phyloP scores from a whole-genome alignment of 2,797 vertebrate genomes.

The Limnodromus scolopaceus region DNA sequence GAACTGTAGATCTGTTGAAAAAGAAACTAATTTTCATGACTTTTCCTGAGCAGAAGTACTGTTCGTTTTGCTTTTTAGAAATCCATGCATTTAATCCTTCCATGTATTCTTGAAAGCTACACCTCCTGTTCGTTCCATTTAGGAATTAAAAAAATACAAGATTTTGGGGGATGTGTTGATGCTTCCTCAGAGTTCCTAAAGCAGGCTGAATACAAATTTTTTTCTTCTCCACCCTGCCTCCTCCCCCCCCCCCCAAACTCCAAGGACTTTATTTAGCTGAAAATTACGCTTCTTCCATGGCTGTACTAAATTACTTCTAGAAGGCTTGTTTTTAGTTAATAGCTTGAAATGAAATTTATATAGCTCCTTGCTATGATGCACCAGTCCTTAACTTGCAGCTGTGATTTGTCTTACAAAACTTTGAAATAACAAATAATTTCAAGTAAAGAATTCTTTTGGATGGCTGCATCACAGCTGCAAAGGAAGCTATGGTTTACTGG shows the following conservation, averaged over 20 bases:
- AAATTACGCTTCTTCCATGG: neutral
- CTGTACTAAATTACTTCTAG: neutral
- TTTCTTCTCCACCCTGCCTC: no score
- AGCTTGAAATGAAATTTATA: neutral
- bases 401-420: neutral
- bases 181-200: neutral
- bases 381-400: neutral
- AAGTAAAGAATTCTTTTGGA: neutral
- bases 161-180: neutral
- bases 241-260: neutral
- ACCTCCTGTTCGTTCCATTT: neutral
- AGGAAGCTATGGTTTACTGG: neutral
- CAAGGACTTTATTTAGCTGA: neutral
- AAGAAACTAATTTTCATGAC: neutral
- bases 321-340: neutral
- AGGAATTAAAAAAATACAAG: neutral
- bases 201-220: neutral
- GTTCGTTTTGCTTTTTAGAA: neutral
- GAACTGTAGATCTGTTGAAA: neutral
- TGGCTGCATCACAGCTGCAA: slow-evolving; percentile 1
- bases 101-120: neutral
- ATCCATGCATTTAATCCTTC: neutral
- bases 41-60: neutral
- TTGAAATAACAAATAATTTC: slow-evolving; percentile 3
- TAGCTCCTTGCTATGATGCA: neutral